Evolutionary conservation across 2,888 invertebrate species (phyloP).

Genomic region (Phyto melanocephala): DNA sequence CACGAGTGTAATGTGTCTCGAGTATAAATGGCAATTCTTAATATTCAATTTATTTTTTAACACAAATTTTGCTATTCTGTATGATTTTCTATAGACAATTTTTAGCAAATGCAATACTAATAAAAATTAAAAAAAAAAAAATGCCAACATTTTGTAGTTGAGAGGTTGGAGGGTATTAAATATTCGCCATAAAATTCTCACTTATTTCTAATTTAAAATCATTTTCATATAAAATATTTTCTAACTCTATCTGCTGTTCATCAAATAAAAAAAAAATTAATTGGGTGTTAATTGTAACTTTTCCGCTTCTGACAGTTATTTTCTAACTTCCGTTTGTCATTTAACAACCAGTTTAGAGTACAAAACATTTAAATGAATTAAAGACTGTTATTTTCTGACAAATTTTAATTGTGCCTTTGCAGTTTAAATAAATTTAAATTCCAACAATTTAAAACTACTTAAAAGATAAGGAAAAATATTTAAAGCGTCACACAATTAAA

Average conservation of each 20-base stretch:
- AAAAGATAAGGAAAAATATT: too few relatives aligned
- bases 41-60: too few relatives aligned
- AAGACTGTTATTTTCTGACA: slow-evolving; percentile 32
- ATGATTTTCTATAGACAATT: too few relatives aligned
- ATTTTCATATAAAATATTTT: neutral
- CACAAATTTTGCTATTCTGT: too few relatives aligned
- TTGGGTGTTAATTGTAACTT: neutral
- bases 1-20: too few relatives aligned
- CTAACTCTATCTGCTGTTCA: neutral
- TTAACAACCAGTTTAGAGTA: neutral
- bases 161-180: too few relatives aligned
- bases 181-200: too few relatives aligned
- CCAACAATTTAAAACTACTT: slow-evolving; percentile 7
- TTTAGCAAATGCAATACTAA: too few relatives aligned
- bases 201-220: too few relatives aligned
- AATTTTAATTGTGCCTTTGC: neutral
- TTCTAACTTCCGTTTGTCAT: slow-evolving; percentile 34
- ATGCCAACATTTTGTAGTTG: too few relatives aligned
- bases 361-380: neutral
- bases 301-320: neutral
- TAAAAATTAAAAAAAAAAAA: too few relatives aligned
- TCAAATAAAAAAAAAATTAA: slow-evolving; percentile 1
- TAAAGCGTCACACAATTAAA: slow-evolving; percentile 1
- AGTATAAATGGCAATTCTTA: too few relatives aligned
- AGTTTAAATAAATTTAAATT: slow-evolving; percentile 5